phyloP scores from a whole-genome alignment of 1,140 invertebrate genomes.

The Scaptomyza pallida region DNA sequence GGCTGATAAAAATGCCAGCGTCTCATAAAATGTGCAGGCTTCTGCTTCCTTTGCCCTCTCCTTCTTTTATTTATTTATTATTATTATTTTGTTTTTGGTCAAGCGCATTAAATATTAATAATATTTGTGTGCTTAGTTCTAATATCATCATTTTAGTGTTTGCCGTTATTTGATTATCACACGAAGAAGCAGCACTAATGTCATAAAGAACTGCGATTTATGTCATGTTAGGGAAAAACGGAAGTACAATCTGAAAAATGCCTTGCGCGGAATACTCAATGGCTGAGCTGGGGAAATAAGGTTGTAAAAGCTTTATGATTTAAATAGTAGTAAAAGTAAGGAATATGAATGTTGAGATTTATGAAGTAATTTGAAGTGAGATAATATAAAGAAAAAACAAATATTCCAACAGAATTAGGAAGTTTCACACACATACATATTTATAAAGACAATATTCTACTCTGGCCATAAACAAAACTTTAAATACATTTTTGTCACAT shows the following conservation, averaged over 20 bases:
- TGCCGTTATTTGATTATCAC: constrained; percentile 45
- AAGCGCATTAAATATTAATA: constrained; percentile 79
- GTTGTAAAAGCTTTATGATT: neutral
- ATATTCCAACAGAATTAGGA: no score
- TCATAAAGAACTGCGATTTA: constrained; percentile 41
- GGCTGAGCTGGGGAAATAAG: neutral
- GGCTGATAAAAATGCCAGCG: constrained; percentile 39
- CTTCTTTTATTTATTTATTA: neutral
- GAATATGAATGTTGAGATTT: neutral
- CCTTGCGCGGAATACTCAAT: constrained; percentile 4
- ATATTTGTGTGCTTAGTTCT: constrained; percentile 73
- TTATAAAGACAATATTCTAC: no score
- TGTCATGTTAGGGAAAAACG: constrained; percentile 3
- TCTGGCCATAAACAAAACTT: no score
- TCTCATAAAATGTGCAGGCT: constrained; percentile 47
- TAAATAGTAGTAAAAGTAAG: neutral
- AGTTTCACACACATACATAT: no score
- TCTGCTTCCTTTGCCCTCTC: constrained; percentile 7
- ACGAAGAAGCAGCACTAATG: constrained; percentile 9
- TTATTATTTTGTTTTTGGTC: constrained; percentile 14
- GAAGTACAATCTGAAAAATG: neutral
- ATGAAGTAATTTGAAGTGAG: neutral
- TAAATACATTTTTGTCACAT: neutral
- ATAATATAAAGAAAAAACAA: no score
- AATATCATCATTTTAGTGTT: constrained; percentile 64